Evolutionary conservation across 2,888 invertebrate genomes (phyloP).

Genomic region (Conops quadrifasciatus): DNA sequence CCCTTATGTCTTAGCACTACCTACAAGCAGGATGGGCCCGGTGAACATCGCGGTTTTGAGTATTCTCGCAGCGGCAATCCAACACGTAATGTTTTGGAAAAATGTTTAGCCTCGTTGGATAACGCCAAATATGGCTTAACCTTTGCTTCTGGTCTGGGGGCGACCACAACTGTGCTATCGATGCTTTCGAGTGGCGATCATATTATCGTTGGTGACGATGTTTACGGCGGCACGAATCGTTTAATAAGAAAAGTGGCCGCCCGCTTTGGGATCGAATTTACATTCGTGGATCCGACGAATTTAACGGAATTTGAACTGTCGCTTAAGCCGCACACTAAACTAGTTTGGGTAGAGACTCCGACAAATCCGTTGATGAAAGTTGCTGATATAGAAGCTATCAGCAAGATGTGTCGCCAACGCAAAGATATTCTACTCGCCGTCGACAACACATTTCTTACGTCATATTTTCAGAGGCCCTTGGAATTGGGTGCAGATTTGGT

Average conservation of each 20-base stretch:
- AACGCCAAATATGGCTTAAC: constrained; percentile 83
- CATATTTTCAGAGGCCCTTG: constrained; percentile 90
- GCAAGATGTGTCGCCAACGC: constrained; percentile 70
- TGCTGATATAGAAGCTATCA: constrained; percentile 81
- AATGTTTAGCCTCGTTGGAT: constrained; percentile 89
- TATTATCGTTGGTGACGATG: constrained; percentile 87
- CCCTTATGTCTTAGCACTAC: constrained; percentile 93
- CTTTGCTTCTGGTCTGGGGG: constrained; percentile 92
- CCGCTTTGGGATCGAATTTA: constrained; percentile 76
- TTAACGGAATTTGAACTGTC: constrained; percentile 72
- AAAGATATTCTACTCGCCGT: constrained; percentile 75
- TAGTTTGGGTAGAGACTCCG: constrained; percentile 94
- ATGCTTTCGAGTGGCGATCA: constrained; percentile 88
- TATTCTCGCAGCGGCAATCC: constrained; percentile 97
- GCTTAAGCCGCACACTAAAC: constrained; percentile 85
- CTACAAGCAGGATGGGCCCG: constrained; percentile 89
- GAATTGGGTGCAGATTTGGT: constrained; percentile 91
- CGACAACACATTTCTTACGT: constrained; percentile 93
- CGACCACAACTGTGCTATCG: constrained; percentile 78
- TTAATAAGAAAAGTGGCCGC: constrained; percentile 72
- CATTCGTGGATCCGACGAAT: constrained; percentile 81
- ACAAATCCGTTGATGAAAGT: constrained; percentile 95
- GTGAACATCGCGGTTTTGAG: constrained; percentile 82
- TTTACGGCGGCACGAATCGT: constrained; percentile 94
- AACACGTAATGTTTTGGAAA: constrained; percentile 85